These are phyloP conservation scores for Trinorchestia longiramus DNA, from an alignment of 1,140 invertebrate genomes.

Conservation along the genomic window DNA sequence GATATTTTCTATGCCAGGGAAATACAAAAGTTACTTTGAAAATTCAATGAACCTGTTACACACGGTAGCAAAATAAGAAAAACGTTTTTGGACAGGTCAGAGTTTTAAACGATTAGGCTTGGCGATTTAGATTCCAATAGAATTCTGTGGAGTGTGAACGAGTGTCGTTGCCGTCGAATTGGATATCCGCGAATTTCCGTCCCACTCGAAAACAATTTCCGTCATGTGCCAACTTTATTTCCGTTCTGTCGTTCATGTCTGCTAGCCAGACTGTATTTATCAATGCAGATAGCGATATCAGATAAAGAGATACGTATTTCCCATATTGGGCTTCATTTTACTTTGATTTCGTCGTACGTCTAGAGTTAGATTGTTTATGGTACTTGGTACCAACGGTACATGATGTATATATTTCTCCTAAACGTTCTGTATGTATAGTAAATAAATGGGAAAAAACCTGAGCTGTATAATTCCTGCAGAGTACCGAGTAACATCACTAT, in stretches of 20 bases:
- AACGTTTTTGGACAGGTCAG: background rate
- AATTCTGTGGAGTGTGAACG: background rate
- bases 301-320: background rate
- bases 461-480: too few species aligned
- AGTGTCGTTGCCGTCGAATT: background rate
- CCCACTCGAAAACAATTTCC: background rate
- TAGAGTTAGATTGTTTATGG: too few species aligned
- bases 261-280: background rate
- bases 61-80: background rate
- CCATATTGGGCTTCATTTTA: too few species aligned
- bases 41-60: background rate
- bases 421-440: too few species aligned
- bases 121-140: background rate
- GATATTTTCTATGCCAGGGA: too few species aligned
- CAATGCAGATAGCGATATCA: background rate
- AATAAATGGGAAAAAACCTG: too few species aligned
- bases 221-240: background rate
- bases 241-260: background rate
- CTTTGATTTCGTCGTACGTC: too few species aligned
- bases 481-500: too few species aligned
- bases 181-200: background rate
- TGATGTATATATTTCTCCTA: too few species aligned
- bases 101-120: background rate
- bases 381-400: too few species aligned
- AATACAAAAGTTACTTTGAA: background rate